Conservation (phyloP, 2,797 vertebrate species). For the Acanthornis magna region DNA sequence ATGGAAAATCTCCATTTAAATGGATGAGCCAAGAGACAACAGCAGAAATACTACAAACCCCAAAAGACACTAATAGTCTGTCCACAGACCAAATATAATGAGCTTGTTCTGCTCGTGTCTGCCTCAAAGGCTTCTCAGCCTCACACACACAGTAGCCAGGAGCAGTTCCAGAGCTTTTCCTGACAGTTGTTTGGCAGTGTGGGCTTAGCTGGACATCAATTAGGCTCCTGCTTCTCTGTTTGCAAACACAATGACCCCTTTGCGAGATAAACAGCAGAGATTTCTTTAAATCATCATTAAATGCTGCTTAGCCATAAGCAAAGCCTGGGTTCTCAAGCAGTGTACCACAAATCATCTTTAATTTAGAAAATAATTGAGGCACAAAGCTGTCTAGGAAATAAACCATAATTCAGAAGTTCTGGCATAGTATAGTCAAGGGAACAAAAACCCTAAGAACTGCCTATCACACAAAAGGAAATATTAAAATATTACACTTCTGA, state of each 20-base stretch:
- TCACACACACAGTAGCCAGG: constrained; percentile 58
- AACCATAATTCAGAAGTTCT: not conserved
- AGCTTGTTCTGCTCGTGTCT: constrained; percentile 7
- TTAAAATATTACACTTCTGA: not conserved
- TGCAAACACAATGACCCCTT: constrained; percentile 41
- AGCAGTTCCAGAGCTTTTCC: constrained; percentile 57
- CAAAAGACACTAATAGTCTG: not conserved
- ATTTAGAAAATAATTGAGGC: not conserved
- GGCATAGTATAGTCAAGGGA: not conserved
- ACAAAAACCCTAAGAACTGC: not conserved
- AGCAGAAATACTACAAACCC: not conserved
- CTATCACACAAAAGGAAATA: not conserved
- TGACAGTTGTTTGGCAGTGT: constrained; percentile 62
- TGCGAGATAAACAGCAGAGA: constrained; percentile 19
- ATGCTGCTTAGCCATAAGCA: not conserved
- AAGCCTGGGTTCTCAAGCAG: not conserved
- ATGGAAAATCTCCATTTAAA: not conserved
- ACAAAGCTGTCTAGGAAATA: not conserved
- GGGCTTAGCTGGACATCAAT: constrained; percentile 52
- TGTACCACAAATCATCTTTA: not conserved
- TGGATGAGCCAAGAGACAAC: not conserved
- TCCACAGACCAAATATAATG: not conserved
- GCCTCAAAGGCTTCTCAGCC: constrained; percentile 40
- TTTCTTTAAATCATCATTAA: not conserved
- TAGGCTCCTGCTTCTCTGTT: constrained; percentile 33